Percentiles rank a stretch among this genome's conserved stretches.
Evolutionary conservation across 2,113 vertebrate genomes (phyloP).

Genomic region (Odontesthes bonariensis): DNA sequence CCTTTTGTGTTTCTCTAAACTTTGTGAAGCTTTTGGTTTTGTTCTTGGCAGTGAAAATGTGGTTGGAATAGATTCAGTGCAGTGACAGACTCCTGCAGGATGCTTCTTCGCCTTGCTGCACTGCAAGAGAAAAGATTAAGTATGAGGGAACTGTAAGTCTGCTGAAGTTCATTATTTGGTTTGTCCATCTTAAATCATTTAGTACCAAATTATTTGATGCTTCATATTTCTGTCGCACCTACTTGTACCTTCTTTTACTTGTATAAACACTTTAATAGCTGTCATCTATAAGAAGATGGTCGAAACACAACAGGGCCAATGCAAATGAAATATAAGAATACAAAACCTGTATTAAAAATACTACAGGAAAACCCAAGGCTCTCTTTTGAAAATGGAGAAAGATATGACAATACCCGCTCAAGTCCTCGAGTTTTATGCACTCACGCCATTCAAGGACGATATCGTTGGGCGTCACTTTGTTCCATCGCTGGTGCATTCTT

Average conservation of each 20-base stretch:
- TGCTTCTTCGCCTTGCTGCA: slow-evolving; percentile 16
- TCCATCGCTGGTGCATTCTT: slow-evolving; percentile 42
- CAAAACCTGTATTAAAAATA: too few relatives aligned
- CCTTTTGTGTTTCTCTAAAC: too few relatives aligned
- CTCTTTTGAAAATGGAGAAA: neutral
- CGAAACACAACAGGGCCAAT: too few relatives aligned
- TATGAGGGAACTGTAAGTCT: slow-evolving; percentile 6
- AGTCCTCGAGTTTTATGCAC: neutral
- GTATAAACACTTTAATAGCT: too few relatives aligned
- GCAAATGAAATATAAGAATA: too few relatives aligned
- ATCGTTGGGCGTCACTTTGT: slow-evolving; percentile 9
- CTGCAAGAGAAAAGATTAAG: too few relatives aligned
- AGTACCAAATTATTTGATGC: too few relatives aligned
- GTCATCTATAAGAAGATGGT: too few relatives aligned
- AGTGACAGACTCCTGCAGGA: slow-evolving; percentile 17
- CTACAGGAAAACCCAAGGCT: too few relatives aligned
- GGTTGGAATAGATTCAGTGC: slow-evolving; percentile 31
- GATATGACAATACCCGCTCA: neutral
- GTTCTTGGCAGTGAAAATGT: slow-evolving; percentile 20
- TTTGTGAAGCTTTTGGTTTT: neutral
- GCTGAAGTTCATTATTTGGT: slow-evolving; percentile 5
- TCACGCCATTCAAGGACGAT: slow-evolving; percentile 22
- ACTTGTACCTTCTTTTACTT: too few relatives aligned
- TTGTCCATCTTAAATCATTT: too few relatives aligned
- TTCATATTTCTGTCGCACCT: too few relatives aligned